These are phyloP conservation scores for Nemapogon koenigi DNA, from an alignment of 2,888 invertebrate genomes.

Conservation along the genomic window DNA sequence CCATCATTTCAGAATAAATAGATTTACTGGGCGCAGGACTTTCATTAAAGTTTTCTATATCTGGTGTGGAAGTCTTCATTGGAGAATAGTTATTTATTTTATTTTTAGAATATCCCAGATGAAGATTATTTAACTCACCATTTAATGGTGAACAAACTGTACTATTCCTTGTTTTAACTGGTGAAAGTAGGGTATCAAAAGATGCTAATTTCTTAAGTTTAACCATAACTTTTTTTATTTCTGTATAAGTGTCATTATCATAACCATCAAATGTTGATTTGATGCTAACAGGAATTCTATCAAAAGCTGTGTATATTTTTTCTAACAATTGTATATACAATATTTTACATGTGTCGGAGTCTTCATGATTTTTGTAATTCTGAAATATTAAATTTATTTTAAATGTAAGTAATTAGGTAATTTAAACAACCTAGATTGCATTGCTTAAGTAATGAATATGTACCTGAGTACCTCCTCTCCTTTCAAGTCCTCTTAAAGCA, in stretches of 20 bases:
- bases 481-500: slow-evolving; percentile 23
- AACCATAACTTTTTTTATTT: slow-evolving; percentile 62
- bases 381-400: not conserved
- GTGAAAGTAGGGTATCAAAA: slow-evolving; percentile 23
- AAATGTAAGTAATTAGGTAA: not conserved
- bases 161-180: not conserved
- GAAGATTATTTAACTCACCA: too few relatives aligned
- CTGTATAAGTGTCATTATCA: slow-evolving; percentile 57
- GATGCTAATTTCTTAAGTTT: slow-evolving; percentile 62
- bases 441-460: too few relatives aligned
- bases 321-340: slow-evolving; percentile 69
- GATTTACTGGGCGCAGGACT: slow-evolving; percentile 25
- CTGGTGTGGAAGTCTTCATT: too few relatives aligned
- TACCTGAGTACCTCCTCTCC: too few relatives aligned
- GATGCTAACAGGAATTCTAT: slow-evolving; percentile 68
- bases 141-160: not conserved
- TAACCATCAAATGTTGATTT: slow-evolving; percentile 69
- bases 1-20: slow-evolving; percentile 28
- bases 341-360: slow-evolving; percentile 43
- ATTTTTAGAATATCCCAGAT: too few relatives aligned
- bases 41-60: slow-evolving; percentile 24
- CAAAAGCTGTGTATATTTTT: slow-evolving; percentile 67
- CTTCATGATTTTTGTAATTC: slow-evolving; percentile 14
- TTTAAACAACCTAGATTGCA: too few relatives aligned
- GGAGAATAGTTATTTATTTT: too few relatives aligned